A percentile compares a stretch with the other conserved stretches of the same genome.
Evolutionary conservation across 2,888 invertebrate genomes (phyloP).

Genomic region (Rambutsinella grinnellia): DNA sequence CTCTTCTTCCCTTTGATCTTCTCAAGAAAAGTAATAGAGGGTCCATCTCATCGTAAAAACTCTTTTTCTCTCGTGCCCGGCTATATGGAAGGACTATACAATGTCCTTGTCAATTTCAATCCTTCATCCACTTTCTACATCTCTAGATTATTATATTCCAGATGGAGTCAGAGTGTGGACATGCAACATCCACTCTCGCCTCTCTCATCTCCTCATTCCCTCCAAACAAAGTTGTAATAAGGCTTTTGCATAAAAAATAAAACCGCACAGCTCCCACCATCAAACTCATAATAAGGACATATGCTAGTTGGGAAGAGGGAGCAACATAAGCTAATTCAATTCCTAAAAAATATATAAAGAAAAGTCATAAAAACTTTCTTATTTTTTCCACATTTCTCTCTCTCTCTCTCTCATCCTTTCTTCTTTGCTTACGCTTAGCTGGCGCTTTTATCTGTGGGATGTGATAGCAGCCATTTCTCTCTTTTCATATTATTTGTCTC

Average conservation of each 20-base stretch:
- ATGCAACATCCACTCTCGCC: not conserved
- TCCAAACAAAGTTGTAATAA: not conserved
- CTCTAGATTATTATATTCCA: not conserved
- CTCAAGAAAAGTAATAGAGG: not conserved
- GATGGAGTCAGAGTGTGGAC: not conserved
- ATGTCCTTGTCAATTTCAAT: not conserved
- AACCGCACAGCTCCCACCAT: not conserved
- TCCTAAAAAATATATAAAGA: slow-evolving; percentile 5
- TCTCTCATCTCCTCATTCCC: not conserved
- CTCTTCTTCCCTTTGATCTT: not conserved
- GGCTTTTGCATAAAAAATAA: not conserved
- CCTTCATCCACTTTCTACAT: not conserved
- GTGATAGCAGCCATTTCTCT: slow-evolving; percentile 11
- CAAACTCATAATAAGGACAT: not conserved
- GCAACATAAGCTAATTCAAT: slow-evolving; percentile 32
- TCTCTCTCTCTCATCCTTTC: slow-evolving; percentile 17
- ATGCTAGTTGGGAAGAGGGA: not conserved
- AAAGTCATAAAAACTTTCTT: slow-evolving; percentile 4
- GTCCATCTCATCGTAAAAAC: too few relatives aligned
- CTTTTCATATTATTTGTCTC: slow-evolving; percentile 18
- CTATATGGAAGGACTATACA: not conserved
- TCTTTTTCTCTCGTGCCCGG: not conserved
- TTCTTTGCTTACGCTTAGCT: not conserved
- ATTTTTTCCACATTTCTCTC: not conserved
- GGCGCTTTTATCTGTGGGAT: slow-evolving; percentile 11